Base-by-base conservation (phyloP, 2,888 invertebrate genomes). In the Acanthoscelides obtectus region DNA sequence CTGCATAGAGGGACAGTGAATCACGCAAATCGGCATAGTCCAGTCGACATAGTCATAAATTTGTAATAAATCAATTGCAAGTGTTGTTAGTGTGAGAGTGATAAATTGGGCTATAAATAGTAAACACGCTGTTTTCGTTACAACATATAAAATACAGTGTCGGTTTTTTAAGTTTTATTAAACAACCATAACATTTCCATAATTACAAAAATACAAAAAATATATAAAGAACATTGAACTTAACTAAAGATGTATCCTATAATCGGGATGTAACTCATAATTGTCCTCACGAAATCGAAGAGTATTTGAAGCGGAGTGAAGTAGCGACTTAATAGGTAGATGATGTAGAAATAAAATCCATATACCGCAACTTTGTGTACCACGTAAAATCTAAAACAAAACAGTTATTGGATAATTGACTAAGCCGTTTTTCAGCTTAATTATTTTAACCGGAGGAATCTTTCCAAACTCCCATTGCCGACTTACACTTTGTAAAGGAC, bases 321-420 rank as follows among this genome's bases (percentile, higher is more conserved):
- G 69, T 74, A 75, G 66, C 73, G 75, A 69, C 77, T 77, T 17
- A 80, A 72, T 3, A 79, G 70, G 63, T 79, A 79, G 69, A 79
- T 77, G 0, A 77, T 64, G 72, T 79, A 79, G 69, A 76, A 79
- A 25, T 80, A 90, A 80, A 89, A 87, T 73, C 87, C 84, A 20
- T 87, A 76, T 0, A 87, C 84, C 0, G 87, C 86, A 20, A 88
- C 71, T 45, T 86, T 84, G 79, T 90, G 89, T 73, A 89, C 66
- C 0, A 88, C 80, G 82, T 86, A 89, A 22, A 90, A 80, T 74
- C 90, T 90, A 86, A 70, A 89, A 87, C 73, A 77, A 73, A 78
- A 71, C 72, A 68, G 21, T 17, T 67, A 70, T 45, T 69, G 67
- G 25, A n/a, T 66, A 27, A n/a, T n/a, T n/a, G n/a, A n/a, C n/a